A percentile compares a stretch with the other conserved stretches of the same genome.
phyloP scores from a whole-genome alignment of 2,113 vertebrate species.

The Isurus oxyrinchus region DNA sequence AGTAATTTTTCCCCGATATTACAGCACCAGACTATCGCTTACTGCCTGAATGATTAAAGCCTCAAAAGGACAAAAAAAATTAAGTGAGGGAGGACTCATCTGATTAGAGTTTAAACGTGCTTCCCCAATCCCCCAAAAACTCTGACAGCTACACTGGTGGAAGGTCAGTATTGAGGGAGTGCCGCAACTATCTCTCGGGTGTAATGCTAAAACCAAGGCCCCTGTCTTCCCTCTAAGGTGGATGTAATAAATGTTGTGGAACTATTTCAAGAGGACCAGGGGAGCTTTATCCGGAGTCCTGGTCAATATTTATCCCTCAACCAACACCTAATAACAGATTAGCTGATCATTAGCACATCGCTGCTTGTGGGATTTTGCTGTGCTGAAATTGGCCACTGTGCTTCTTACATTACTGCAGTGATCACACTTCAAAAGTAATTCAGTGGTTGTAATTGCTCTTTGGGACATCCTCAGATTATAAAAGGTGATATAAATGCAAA shows the following conservation, averaged over 20 bases:
- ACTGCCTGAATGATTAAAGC: too few relatives aligned
- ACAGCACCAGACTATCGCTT: too few relatives aligned
- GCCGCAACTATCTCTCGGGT: not conserved
- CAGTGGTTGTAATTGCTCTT: not conserved
- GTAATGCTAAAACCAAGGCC: not conserved
- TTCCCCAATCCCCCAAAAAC: too few relatives aligned
- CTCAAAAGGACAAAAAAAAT: too few relatives aligned
- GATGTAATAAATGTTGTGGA: not conserved
- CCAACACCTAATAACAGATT: not conserved
- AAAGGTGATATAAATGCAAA: not conserved
- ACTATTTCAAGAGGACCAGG: not conserved
- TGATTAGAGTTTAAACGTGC: too few relatives aligned
- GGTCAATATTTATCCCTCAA: not conserved
- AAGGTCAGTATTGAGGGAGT: too few relatives aligned
- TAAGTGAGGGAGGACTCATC: too few relatives aligned
- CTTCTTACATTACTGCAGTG: not conserved
- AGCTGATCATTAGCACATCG: not conserved
- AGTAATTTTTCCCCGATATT: too few relatives aligned
- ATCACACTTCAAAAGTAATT: not conserved
- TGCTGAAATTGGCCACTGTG: not conserved
- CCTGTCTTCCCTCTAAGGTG: not conserved
- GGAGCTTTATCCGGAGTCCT: not conserved
- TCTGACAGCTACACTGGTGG: too few relatives aligned
- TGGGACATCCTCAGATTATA: not conserved
- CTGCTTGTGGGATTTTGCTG: not conserved